Evolutionary conservation across 2,113 vertebrate genomes (phyloP).

Genomic region (Pogona vitticeps): DNA sequence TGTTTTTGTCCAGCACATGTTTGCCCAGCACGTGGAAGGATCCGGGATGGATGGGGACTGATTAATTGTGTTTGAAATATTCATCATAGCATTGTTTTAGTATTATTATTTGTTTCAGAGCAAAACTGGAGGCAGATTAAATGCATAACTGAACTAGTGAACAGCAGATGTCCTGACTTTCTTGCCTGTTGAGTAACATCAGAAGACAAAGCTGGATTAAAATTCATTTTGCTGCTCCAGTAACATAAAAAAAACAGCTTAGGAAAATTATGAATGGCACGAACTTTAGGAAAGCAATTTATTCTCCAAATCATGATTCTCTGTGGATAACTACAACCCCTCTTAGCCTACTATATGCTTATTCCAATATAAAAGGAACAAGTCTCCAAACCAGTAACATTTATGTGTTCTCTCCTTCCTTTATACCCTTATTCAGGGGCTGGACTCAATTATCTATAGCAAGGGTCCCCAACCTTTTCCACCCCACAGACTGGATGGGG

Average conservation of each 20-base stretch:
- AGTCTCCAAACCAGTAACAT: no score
- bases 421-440: no score
- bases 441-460: no score
- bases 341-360: conserved; percentile 20
- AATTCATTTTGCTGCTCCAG: conserved; percentile 47
- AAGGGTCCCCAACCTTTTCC: no score
- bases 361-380: no score
- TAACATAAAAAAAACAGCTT: conserved; percentile 36
- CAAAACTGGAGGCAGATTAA: conserved; percentile 46
- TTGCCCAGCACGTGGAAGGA: background rate
- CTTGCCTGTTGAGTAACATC: conserved; percentile 32
- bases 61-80: background rate
- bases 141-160: conserved; percentile 7
- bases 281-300: conserved; percentile 52
- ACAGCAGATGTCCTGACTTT: background rate
- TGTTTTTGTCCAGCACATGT: conserved; percentile 1
- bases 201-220: conserved; percentile 31
- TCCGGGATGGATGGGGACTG: background rate
- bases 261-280: conserved; percentile 29
- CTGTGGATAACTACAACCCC: conserved; percentile 42
- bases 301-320: background rate
- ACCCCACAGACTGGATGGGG: no score
- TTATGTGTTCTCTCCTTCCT: no score
- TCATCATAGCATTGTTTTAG: background rate
- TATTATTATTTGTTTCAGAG: background rate